Evolutionary conservation across 1,140 invertebrate genomes (phyloP).

Genomic region (Leptopilina boulardi): DNA sequence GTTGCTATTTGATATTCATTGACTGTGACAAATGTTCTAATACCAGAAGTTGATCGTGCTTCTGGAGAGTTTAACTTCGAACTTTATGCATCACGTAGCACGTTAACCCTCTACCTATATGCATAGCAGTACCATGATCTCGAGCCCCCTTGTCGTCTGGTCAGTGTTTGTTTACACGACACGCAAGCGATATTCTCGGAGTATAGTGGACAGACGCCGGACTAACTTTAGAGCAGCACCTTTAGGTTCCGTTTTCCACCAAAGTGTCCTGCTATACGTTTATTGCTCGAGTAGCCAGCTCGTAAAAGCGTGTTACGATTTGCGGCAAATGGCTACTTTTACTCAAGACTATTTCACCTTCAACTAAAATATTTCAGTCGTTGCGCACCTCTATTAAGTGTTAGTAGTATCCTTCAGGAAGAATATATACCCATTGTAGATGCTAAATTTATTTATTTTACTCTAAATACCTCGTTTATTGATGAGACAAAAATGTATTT

Average conservation of each 20-base stretch:
- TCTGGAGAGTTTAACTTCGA: slow-evolving; percentile 4
- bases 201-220: slow-evolving; percentile 46
- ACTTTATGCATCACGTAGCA: slow-evolving; percentile 9
- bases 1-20: neutral
- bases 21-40: slow-evolving; percentile 17
- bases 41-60: slow-evolving; percentile 6
- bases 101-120: slow-evolving; percentile 12
- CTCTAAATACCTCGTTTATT: no score
- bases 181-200: slow-evolving; percentile 53
- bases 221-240: slow-evolving; percentile 53
- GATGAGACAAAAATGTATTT: no score
- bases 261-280: slow-evolving; percentile 16
- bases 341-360: slow-evolving; percentile 9
- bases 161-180: slow-evolving; percentile 57
- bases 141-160: slow-evolving; percentile 42
- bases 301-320: slow-evolving; percentile 17
- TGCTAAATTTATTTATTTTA: no score
- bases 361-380: slow-evolving; percentile 5
- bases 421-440: neutral
- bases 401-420: neutral
- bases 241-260: slow-evolving; percentile 53
- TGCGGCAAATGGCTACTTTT: slow-evolving; percentile 12
- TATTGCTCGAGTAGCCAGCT: slow-evolving; percentile 12
- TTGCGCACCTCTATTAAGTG: neutral
- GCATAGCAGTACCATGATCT: slow-evolving; percentile 12